Base-by-base conservation (phyloP, 2,888 invertebrate species). In the Chymomyza caudatula region DNA sequence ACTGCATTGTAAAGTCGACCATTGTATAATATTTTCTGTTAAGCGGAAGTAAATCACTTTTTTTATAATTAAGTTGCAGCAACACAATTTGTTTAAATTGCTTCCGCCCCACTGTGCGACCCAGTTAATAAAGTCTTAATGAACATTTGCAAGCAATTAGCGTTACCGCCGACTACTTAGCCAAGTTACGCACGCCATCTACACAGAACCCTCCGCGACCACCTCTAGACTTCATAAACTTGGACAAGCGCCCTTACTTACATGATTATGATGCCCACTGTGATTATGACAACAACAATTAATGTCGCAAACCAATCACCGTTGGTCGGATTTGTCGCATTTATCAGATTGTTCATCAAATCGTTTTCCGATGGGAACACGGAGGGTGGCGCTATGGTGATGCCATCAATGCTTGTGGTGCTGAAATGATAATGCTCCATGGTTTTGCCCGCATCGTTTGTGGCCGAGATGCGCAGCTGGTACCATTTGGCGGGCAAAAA, bases 361-460 rank as follows among this genome's bases (percentile, higher is more conserved):
- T 90, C 90, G 71, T 86, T 88, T 73, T 90, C 90, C 52, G 89
- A 85, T 56, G 89, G 89, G 71, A 90, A 89, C 5, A 87, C 84
- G 2, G 88, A 74, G 0, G 90, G 90, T 23, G 90, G 89, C 15
- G 89, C 87, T 63, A 90, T 89, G 43, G 89, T 87, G 23, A 87
- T 85, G 13, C 93, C 93, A 74, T 92, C 92, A 0, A 92, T 85
- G 19, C 91, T 92, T 23, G 91, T 90, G 29, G 93, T 93, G 52
- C 92, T 92, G 79, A 93, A 93, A 83, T 93, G 93, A 78, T 92
- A 93, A 59, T 92, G 92, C 71, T 92, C 93, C 0, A 92, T 91
- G 55, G 92, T 92, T 90, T 92, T 92, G 0, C 93, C 93, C 4
- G 93, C 93, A 83, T 93, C 93, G 84, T 93, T 93, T 5, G 92